phyloP scores from a whole-genome alignment of 2,888 invertebrate genomes.

The Platycnemis pennipes region DNA sequence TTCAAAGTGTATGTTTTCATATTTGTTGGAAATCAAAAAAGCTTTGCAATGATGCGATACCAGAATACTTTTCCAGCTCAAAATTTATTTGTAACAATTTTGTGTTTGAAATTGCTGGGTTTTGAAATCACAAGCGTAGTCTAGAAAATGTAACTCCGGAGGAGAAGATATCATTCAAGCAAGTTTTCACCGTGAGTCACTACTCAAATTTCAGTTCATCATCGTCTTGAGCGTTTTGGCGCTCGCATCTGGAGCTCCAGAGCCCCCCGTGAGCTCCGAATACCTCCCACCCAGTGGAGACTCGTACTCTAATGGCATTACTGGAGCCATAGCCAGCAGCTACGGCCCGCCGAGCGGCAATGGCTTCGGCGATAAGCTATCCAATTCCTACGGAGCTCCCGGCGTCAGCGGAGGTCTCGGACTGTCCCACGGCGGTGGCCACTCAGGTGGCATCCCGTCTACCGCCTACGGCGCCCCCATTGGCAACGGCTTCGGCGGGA shows the following conservation, averaged over 20 bases:
- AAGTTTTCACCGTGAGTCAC: too few species aligned
- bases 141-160: not conserved
- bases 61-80: too few species aligned
- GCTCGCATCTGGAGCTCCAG: not conserved
- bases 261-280: conserved; percentile 22
- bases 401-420: not conserved
- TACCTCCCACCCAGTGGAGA: conserved; percentile 36
- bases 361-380: conserved; percentile 44
- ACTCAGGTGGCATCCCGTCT: too few species aligned
- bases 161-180: not conserved
- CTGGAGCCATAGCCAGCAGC: conserved; percentile 52
- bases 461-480: conserved; percentile 61
- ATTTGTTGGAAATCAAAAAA: too few species aligned
- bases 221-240: conserved; percentile 35
- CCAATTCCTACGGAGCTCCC: conserved; percentile 68
- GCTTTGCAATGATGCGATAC: too few species aligned
- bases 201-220: conserved; percentile 12
- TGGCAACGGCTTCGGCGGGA: not conserved
- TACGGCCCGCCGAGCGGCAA: conserved; percentile 14
- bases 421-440: too few species aligned
- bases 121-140: not conserved
- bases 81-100: too few species aligned
- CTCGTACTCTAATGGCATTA: not conserved
- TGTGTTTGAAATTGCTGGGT: too few species aligned
- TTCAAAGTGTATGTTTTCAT: too few species aligned